Evolutionary conservation across 1,140 invertebrate genomes (phyloP), one percentile per base, ranked within the genome.

Genomic region (Bombus turneri): DNA sequence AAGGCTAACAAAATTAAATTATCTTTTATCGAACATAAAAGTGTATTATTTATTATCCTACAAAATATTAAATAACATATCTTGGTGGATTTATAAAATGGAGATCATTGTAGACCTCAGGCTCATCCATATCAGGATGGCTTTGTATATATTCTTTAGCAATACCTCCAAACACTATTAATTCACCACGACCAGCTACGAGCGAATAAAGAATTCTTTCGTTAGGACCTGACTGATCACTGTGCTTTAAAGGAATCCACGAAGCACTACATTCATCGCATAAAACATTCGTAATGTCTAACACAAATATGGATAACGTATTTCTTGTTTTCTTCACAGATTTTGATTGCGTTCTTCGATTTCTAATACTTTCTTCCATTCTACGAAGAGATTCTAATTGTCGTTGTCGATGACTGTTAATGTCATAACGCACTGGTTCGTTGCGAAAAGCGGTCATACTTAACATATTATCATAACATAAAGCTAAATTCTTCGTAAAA

Each of bases 81-180:
- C 96, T 96, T 59, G 97, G 97, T 75, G 97, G 96, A 92, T 96
- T 97, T 84, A 98, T 97, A 94, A 98, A 98, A 96, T 98, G 96
- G 88, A 98, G 95, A 87, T 97, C 97, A 95, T 98, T 98, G 68
- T 97, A 98, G 88, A 98, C 97, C 94, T 97, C 93, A 6, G 93
- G 94, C 83, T 94, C 91, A 41, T 95, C 91, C 53, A 93, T 47
- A 31, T 94, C 92, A 94, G 93, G 96, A 88, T 92, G 93, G 92
- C 88, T 93, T 83, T 92, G 92, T 77, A 92, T 91, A 78, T 90
- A 93, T 89, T 98, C 97, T 93, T 98, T 98, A 88, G 97, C 96
- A 82, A 99, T 97, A 78, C 98, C 98, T 28, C 98, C 99, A 96
- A 99, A 99, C 95, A 99, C 97, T 73, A 99, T 97, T 28, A 99